Percentiles rank a stretch among this genome's conserved stretches.
Evolutionary conservation across 2,888 invertebrate species (phyloP).

Genomic region (Lordiphosa fenestrarum): DNA sequence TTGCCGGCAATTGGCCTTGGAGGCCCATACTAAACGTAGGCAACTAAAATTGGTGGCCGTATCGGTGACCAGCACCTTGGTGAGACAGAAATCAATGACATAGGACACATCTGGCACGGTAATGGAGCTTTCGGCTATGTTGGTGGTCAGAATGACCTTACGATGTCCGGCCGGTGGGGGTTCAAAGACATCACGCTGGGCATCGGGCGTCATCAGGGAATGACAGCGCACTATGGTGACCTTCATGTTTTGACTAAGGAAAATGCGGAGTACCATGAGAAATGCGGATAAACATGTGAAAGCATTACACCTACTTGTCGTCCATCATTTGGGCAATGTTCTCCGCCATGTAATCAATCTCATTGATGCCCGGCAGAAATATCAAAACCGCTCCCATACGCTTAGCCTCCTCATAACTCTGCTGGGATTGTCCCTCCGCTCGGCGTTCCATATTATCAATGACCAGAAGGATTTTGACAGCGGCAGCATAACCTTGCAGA

Average conservation of each 20-base stretch:
- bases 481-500: constrained; percentile 83
- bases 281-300: background rate
- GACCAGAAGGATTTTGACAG: constrained; percentile 83
- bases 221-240: constrained; percentile 81
- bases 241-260: constrained; percentile 28
- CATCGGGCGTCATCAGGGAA: constrained; percentile 89
- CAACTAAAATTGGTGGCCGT: constrained; percentile 84
- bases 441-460: constrained; percentile 81
- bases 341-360: constrained; percentile 84
- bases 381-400: constrained; percentile 86
- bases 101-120: constrained; percentile 94
- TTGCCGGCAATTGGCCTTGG: constrained; percentile 93
- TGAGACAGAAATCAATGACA: constrained; percentile 97
- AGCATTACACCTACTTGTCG: constrained; percentile 31
- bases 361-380: constrained; percentile 93
- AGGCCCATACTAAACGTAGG: constrained; percentile 92
- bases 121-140: constrained; percentile 95
- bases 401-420: constrained; percentile 33
- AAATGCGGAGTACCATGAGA: too few relatives aligned
- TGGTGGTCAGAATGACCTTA: constrained; percentile 93
- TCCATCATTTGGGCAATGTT: constrained; percentile 19
- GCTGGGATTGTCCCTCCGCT: constrained; percentile 68
- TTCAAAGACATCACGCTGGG: constrained; percentile 84
- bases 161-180: constrained; percentile 80
- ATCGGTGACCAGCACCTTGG: constrained; percentile 90